These are phyloP conservation scores for Lucilia sericata DNA, from an alignment of 1,140 invertebrate species.

Conservation along the genomic window DNA sequence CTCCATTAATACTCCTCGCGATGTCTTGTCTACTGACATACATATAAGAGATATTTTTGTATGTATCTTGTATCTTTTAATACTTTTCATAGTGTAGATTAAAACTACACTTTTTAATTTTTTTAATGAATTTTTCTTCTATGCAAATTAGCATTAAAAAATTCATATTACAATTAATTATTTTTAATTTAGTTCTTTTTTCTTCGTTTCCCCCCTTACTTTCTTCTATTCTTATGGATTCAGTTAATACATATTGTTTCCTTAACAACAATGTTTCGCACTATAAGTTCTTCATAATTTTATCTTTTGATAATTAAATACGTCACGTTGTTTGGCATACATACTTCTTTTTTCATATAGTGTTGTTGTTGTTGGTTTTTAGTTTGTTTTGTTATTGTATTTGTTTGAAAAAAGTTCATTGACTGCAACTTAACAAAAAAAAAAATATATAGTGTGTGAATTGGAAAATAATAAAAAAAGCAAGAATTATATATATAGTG, in stretches of 20 bases:
- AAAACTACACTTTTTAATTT: too few relatives aligned
- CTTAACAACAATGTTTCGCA: neutral
- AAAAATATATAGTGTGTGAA: slow-evolving; percentile 22
- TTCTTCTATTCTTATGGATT: neutral
- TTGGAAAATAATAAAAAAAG: neutral
- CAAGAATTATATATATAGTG: neutral
- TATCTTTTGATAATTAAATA: slow-evolving; percentile 4
- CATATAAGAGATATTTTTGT: too few relatives aligned
- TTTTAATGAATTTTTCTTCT: neutral
- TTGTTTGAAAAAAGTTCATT: slow-evolving; percentile 16
- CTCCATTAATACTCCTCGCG: too few relatives aligned
- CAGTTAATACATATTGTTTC: neutral
- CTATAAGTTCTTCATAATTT: neutral
- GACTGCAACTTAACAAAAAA: slow-evolving; percentile 5
- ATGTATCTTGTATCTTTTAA: too few relatives aligned
- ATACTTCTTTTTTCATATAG: neutral
- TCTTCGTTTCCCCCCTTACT: neutral
- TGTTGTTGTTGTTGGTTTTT: neutral
- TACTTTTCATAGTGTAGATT: too few relatives aligned
- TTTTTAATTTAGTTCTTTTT: neutral
- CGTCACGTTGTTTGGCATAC: slow-evolving; percentile 6
- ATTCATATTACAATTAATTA: neutral
- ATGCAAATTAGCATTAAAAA: neutral
- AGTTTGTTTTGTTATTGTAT: neutral
- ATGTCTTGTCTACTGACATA: too few relatives aligned